These are phyloP conservation scores for Brachylomia viminalis DNA, from an alignment of 2,888 invertebrate genomes.

Conservation along the genomic window DNA sequence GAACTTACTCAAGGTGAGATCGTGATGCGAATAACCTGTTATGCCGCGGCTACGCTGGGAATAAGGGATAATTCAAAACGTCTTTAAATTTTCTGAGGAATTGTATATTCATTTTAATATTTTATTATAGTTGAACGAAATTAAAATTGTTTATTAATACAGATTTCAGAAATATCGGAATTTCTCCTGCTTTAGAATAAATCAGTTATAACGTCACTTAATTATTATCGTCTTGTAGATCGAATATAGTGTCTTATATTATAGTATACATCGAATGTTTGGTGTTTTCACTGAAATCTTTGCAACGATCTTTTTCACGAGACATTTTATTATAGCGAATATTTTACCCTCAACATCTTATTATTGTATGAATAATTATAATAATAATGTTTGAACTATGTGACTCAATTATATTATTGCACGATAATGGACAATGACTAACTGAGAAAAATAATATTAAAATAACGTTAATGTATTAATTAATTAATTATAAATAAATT, in stretches of 20 bases:
- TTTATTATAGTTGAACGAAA: not conserved
- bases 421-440: not conserved
- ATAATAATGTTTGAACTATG: not conserved
- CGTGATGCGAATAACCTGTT: conserved; percentile 57
- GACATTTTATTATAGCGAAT: not conserved
- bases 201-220: not conserved
- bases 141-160: not conserved
- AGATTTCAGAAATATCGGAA: not conserved
- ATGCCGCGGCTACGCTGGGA: conserved; percentile 15
- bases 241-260: too few species aligned
- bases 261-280: not conserved
- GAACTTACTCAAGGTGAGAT: conserved; percentile 63
- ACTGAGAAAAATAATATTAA: not conserved
- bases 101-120: not conserved
- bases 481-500: too few species aligned
- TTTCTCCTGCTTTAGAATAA: not conserved
- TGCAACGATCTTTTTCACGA: not conserved
- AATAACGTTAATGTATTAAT: too few species aligned
- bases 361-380: not conserved
- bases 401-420: not conserved
- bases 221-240: too few species aligned
- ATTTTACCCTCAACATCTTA: not conserved
- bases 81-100: not conserved
- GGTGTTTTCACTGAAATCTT: not conserved
- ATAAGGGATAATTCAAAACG: conserved; percentile 23